Evolutionary conservation across 2,797 vertebrate species (phyloP), one percentile per base, ranked within the genome.

Genomic region (Sphaeramia orbicularis): DNA sequence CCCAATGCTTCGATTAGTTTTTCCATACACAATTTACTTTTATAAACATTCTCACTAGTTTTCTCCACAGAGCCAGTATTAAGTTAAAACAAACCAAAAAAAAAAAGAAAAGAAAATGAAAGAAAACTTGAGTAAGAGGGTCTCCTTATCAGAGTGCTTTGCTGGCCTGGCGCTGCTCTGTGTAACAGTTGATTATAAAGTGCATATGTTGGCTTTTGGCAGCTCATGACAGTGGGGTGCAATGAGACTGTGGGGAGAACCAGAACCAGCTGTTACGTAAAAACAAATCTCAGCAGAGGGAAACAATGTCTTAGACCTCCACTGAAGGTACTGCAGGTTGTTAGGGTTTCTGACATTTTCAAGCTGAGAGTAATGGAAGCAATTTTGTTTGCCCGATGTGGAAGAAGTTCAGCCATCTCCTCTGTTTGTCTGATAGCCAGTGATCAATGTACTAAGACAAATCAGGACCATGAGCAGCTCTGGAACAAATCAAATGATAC

Each of bases 211-310:
- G 65, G 73, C 71, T 82, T 76, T 71, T 76, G 86, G 89, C 84
- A 68, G 75, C 80, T 87, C 67, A 64, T 84, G 83, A 74, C 68
- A 49, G 58, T 53, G 70, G 58, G 65, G 66, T 11, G 64, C 1
- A 18, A 71, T 49, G 73, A 69, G 61, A 42, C 71, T 76, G 44
- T 32, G 67, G 47, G 57, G 45, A 69, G 82, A 84, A 82, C 53
- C 79, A 89, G 76, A 88, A 91, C 85, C 85, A 86, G 87, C 89
- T 89, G 86, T 85, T 85, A 69, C 1, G 66, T 78, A 76, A 87
- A 89, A 86, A 84, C 76, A 86, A 80, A 87, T 83, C 69, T 74
- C 65, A 69, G 38, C 70, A 57, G 65, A 78, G 59, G 65, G 76
- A 81, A 84, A 81, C 82, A 55, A 84, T 72, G 75, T 73, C 54